A percentile compares a stretch with the other conserved stretches of the same genome.
phyloP scores from a whole-genome alignment of 2,888 invertebrate species.

The Bruchidius siliquastri region DNA sequence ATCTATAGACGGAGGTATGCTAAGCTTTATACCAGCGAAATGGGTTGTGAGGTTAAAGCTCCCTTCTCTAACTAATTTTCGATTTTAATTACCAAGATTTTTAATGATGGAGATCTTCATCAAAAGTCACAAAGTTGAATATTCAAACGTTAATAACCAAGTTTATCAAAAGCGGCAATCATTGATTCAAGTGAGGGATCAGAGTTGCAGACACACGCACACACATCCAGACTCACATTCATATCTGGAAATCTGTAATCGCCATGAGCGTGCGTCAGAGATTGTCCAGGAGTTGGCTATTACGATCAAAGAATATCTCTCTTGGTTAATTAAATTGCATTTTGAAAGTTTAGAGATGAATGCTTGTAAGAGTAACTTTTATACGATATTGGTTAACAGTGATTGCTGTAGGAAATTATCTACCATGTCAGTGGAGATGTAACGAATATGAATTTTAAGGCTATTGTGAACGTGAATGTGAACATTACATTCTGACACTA shows the following conservation, averaged over 20 bases:
- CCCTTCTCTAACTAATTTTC: background rate
- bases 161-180: conserved; percentile 11
- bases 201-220: conserved; percentile 8
- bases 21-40: no score
- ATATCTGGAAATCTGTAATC: conserved; percentile 14
- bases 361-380: no score
- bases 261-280: conserved; percentile 5
- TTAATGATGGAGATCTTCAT: background rate
- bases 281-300: conserved; percentile 14
- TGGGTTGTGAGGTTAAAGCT: background rate
- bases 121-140: background rate
- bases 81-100: background rate
- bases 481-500: no score
- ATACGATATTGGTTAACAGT: no score
- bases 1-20: no score
- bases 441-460: no score
- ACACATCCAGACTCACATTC: conserved; percentile 12
- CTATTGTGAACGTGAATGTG: no score
- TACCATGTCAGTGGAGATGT: no score
- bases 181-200: conserved; percentile 19
- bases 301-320: no score
- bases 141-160: background rate
- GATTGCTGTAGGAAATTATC: no score
- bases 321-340: no score
- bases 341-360: no score